These are phyloP conservation scores for Xenopus laevis DNA, from an alignment of 2,113 vertebrate genomes.

Conservation along the genomic window DNA sequence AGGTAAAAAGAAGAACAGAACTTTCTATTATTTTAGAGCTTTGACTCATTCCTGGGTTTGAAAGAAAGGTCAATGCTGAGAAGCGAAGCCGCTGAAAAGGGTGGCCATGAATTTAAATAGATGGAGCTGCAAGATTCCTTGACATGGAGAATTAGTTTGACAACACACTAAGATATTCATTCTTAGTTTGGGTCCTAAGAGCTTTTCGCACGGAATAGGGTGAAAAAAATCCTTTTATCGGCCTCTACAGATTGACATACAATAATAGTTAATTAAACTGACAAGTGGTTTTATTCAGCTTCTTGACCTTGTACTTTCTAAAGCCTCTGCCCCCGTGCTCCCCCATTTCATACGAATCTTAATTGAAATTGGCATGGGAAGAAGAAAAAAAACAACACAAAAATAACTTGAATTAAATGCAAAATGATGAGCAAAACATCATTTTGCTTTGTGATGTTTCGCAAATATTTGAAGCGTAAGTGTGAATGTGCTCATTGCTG, in stretches of 20 bases:
- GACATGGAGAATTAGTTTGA: neutral
- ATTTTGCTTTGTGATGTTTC: too few species aligned
- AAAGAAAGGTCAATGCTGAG: neutral
- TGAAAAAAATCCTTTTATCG: constrained; percentile 55
- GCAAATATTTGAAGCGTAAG: too few species aligned
- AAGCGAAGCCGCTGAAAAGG: too few species aligned
- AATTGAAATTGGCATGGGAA: too few species aligned
- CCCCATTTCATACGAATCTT: too few species aligned
- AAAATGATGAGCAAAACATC: neutral
- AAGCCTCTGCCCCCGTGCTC: too few species aligned
- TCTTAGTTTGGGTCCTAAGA: too few species aligned
- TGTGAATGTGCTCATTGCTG: constrained; percentile 16
- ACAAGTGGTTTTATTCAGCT: constrained; percentile 37
- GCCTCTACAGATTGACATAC: constrained; percentile 57
- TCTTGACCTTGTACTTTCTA: neutral
- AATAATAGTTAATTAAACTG: constrained; percentile 59
- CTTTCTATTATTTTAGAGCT: neutral
- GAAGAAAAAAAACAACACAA: too few species aligned
- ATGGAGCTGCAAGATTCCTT: neutral
- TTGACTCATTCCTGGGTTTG: neutral
- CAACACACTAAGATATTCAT: neutral
- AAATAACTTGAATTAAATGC: neutral
- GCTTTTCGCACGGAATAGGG: too few species aligned
- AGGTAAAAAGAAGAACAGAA: neutral
- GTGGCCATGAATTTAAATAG: neutral